Evolutionary conservation across 1,140 invertebrate genomes (phyloP), one percentile per base, ranked within the genome.

Genomic region (Saxidomus purpurata): DNA sequence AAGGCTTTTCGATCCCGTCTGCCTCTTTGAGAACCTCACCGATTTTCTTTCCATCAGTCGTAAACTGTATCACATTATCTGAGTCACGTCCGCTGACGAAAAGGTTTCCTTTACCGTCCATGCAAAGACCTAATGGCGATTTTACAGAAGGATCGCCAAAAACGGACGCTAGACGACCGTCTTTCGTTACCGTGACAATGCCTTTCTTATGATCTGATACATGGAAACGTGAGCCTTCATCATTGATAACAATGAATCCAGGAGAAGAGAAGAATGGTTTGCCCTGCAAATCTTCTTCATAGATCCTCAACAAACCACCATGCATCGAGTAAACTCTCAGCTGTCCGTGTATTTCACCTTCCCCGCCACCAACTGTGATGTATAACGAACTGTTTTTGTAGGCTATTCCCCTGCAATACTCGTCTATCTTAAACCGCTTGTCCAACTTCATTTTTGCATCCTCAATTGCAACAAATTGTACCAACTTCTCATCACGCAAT

Each of bases 391-490:
- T 36, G 31, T 71, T 71, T 13, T 88, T 79, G 59, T 81, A 81
- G 22, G 86, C 86, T 0, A 88, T 88, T 0, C 86, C 86, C 22
- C 77, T 40, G 47, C 86, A 87, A 67, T 87, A 87, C 43, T 87
- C 85, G 52, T 87, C 85, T 8, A 87, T 63, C 40, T 79, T 87
- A 47, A 87, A 81, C 55, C 71, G 76, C 15, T 55, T 38, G 15
- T 81, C 74, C 2, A 71, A 40, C 17, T 59, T 69, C 38, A 79
- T 63, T 47, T 79, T 77, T 13, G 38, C 40, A n/a, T 81, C 59
- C 0, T 79, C 76, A 34, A 74, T 67, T 19, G 15, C 13, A 8
- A 80, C 74, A 49, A 88, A 81, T 31, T 81, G 86, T 17, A 88
- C 63, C 17, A 55, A 36, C 61, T 88, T 80, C n/a, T 88, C 76